Evolutionary conservation across 2,888 invertebrate species (phyloP).

Genomic region (Hyles lineata): DNA sequence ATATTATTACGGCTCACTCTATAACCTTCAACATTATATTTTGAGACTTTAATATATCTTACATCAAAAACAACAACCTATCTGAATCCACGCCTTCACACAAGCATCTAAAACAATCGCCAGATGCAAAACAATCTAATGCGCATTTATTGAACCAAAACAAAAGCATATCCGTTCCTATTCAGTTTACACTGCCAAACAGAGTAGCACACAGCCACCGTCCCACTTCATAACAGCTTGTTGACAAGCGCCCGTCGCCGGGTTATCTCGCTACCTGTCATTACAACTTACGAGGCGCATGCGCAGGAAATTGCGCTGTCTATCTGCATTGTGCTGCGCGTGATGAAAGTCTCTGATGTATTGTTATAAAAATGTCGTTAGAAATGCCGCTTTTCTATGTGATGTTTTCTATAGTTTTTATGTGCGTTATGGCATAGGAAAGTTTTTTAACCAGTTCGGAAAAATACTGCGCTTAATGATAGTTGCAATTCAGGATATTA

Average conservation of each 20-base stretch:
- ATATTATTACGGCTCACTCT: no score
- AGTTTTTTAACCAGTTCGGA: no score
- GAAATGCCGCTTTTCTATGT: constrained; percentile 8
- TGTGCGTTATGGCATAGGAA: not conserved
- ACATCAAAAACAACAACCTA: not conserved
- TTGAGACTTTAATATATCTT: no score
- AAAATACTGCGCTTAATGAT: no score
- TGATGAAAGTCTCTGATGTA: constrained; percentile 29
- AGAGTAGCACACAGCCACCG: not conserved
- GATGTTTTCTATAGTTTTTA: not conserved
- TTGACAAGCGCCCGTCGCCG: constrained; percentile 8
- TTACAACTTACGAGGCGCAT: constrained; percentile 10
- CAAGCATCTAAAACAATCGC: not conserved
- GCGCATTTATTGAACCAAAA: not conserved
- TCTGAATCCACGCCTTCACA: not conserved
- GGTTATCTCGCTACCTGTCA: constrained; percentile 10
- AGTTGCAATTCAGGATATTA: no score
- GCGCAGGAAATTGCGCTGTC: constrained; percentile 18
- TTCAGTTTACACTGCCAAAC: constrained; percentile 18
- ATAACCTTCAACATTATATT: no score
- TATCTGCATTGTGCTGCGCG: constrained; percentile 30
- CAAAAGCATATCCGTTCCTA: constrained; percentile 6
- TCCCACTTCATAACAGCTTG: not conserved
- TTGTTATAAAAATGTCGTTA: constrained; percentile 22
- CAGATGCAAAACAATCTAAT: not conserved